phyloP scores from a whole-genome alignment of 2,113 vertebrate genomes.

The Eulemur rufifrons region DNA sequence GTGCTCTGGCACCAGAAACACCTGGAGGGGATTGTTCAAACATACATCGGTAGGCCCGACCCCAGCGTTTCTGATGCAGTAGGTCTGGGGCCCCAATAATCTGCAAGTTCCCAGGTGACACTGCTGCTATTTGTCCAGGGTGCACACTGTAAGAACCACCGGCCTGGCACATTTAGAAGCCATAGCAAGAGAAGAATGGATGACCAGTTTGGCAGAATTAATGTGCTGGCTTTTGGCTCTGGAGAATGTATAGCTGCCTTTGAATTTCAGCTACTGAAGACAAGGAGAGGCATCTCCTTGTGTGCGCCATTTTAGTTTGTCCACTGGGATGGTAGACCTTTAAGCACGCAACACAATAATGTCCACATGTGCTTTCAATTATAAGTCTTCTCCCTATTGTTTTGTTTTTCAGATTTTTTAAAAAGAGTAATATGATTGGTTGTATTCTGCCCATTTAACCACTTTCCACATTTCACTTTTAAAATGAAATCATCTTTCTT shows the following conservation, averaged over 20 bases:
- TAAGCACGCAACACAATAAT: background rate
- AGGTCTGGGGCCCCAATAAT: background rate
- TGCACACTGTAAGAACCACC: background rate
- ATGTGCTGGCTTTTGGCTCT: background rate
- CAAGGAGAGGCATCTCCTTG: background rate
- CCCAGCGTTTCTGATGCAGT: background rate
- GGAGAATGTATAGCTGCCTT: background rate
- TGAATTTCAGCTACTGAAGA: background rate
- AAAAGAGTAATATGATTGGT: background rate
- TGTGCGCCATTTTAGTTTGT: background rate
- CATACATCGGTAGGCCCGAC: background rate
- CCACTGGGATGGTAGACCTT: background rate
- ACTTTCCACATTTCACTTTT: slow-evolving; percentile 81
- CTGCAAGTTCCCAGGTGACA: background rate
- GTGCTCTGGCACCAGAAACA: background rate
- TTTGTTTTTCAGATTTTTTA: slow-evolving; percentile 10
- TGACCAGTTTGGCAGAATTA: background rate
- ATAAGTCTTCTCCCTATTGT: background rate
- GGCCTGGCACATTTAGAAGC: background rate
- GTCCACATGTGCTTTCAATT: background rate
- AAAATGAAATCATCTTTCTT: slow-evolving; percentile 81
- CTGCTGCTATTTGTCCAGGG: background rate
- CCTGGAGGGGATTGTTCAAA: background rate
- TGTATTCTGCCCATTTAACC: slow-evolving; percentile 64
- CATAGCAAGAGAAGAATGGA: background rate